Evolutionary conservation across 2,113 vertebrate genomes (phyloP).

Genomic region (Pygoscelis adeliae): DNA sequence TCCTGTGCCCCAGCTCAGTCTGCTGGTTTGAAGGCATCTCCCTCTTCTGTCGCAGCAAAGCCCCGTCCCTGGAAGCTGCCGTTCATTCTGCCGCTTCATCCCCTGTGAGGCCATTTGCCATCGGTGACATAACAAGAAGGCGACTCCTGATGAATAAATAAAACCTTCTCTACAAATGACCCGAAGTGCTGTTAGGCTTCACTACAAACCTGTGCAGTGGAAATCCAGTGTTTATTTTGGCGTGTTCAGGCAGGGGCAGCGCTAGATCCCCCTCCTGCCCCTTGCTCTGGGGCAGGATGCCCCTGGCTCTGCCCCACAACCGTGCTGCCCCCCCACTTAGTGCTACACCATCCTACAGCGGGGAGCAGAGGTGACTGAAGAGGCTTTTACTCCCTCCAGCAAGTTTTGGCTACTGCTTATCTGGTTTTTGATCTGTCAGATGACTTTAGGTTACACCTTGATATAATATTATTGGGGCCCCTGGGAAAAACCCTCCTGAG

Average conservation of each 20-base stretch:
- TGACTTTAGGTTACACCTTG: background rate
- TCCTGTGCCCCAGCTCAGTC: background rate
- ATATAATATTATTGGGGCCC: background rate
- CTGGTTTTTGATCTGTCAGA: background rate
- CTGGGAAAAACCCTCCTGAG: background rate
- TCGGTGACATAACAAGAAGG: background rate
- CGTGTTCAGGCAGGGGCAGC: background rate
- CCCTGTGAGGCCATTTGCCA: background rate
- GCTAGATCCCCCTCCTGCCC: background rate
- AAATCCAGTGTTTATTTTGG: background rate
- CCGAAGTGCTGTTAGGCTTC: background rate
- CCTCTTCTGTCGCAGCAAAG: background rate
- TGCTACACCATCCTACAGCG: rapidly evolving
- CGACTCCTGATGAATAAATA: background rate
- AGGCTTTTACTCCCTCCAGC: background rate
- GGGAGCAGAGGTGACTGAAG: background rate
- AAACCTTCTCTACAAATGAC: background rate
- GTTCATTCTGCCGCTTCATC: background rate
- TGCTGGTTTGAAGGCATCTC: background rate
- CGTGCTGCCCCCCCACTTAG: background rate
- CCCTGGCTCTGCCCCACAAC: background rate
- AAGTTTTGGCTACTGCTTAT: background rate
- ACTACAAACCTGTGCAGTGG: background rate
- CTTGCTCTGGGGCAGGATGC: background rate
- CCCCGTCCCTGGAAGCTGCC: background rate